A percentile compares a stretch with the other conserved stretches of the same genome.
phyloP scores from a whole-genome alignment of 2,113 vertebrate genomes.

The Phalacrocorax aristotelis region DNA sequence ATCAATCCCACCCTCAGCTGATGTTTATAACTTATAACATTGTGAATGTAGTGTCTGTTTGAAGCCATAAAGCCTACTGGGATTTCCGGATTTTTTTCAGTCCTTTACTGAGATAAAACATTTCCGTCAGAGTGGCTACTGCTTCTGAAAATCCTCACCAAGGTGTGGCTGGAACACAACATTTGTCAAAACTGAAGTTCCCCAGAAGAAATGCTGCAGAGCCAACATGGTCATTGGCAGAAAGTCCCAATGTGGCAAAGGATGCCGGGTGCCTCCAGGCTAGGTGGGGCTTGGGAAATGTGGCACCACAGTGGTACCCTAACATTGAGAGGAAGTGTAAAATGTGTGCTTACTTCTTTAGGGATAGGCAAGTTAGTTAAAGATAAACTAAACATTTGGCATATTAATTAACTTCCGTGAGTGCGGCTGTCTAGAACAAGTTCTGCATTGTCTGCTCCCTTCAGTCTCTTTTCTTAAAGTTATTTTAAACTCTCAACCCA shows the following conservation, averaged over 20 bases:
- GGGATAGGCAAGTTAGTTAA: neutral
- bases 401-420: neutral
- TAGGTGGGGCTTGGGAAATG: neutral
- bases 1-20: neutral
- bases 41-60: neutral
- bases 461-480: neutral
- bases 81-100: neutral
- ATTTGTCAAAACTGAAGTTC: neutral
- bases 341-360: neutral
- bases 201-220: neutral
- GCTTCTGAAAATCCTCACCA: neutral
- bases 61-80: neutral
- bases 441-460: neutral
- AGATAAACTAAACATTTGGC: neutral
- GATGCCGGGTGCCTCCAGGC: rapidly evolving
- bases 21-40: neutral
- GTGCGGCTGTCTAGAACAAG: neutral
- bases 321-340: rapidly evolving
- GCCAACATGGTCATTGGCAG: neutral
- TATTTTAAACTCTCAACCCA: neutral
- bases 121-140: neutral
- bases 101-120: neutral
- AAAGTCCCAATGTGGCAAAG: neutral
- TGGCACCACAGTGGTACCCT: neutral
- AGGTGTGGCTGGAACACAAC: neutral